A percentile compares a stretch with the other conserved stretches of the same genome.
phyloP scores from a whole-genome alignment of 2,113 vertebrate genomes.

The Uropsilus gracilis region DNA sequence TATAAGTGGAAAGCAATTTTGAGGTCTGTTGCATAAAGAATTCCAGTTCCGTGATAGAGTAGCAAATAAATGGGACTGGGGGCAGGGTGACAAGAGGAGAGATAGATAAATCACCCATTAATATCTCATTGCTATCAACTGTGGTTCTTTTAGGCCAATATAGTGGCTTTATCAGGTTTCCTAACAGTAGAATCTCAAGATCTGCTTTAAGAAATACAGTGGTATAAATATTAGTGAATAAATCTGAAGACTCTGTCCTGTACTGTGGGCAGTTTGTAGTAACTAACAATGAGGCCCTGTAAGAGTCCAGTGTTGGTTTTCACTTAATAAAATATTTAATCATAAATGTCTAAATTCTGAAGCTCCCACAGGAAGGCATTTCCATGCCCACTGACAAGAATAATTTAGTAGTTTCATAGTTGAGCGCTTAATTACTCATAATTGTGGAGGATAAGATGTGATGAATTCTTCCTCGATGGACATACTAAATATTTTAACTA shows the following conservation, averaged over 20 bases:
- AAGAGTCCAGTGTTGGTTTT: slow-evolving; percentile 75
- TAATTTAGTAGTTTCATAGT: slow-evolving; percentile 77
- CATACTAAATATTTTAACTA: slow-evolving; percentile 79
- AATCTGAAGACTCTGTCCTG: slow-evolving; percentile 42
- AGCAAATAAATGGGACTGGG: slow-evolving; percentile 62
- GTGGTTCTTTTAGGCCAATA: slow-evolving; percentile 25
- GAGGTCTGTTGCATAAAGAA: slow-evolving; percentile 74
- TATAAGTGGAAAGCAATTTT: slow-evolving; percentile 73
- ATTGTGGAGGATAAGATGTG: slow-evolving; percentile 72
- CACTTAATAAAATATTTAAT: slow-evolving; percentile 82
- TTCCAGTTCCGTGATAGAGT: slow-evolving; percentile 46
- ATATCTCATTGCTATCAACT: neutral
- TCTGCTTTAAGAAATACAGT: slow-evolving; percentile 66
- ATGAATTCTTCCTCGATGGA: slow-evolving; percentile 74
- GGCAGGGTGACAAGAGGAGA: neutral
- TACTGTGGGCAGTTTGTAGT: slow-evolving; percentile 70
- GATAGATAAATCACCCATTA: slow-evolving; percentile 17
- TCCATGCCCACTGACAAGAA: slow-evolving; percentile 75
- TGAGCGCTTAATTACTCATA: slow-evolving; percentile 77
- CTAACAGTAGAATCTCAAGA: slow-evolving; percentile 42
- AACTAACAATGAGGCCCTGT: slow-evolving; percentile 68
- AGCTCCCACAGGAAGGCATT: slow-evolving; percentile 78
- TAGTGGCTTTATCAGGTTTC: slow-evolving; percentile 40
- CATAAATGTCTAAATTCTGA: slow-evolving; percentile 72
- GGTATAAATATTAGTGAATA: slow-evolving; percentile 47